phyloP scores from a whole-genome alignment of 2,797 vertebrate genomes.

The Rhinophrynus dorsalis region DNA sequence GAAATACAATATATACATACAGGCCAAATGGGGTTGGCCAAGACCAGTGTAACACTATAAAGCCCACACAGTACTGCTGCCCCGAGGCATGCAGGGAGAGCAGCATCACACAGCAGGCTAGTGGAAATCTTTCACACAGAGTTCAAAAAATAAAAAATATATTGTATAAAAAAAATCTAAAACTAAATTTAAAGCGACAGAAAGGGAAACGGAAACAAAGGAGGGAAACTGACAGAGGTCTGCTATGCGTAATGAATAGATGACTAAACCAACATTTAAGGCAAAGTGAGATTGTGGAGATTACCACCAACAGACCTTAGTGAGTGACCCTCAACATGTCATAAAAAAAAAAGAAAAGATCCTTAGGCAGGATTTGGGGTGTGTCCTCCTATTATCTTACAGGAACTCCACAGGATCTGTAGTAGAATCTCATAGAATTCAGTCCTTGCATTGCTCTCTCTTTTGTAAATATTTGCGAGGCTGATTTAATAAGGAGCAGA shows the following conservation, averaged over 20 bases:
- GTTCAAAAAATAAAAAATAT: conserved; percentile 20
- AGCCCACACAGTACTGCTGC: not conserved
- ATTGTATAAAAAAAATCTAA: conserved; percentile 13
- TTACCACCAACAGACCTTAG: conserved; percentile 24
- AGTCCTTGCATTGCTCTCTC: conserved; percentile 42
- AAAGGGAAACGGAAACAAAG: conserved; percentile 5
- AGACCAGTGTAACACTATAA: conserved; percentile 39
- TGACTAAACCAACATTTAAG: conserved; percentile 15
- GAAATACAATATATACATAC: conserved; percentile 47
- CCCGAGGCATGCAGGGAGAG: conserved; percentile 38
- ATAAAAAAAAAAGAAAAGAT: conserved; percentile 15
- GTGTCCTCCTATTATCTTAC: not conserved
- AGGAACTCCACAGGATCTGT: conserved; percentile 12
- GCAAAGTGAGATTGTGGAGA: conserved; percentile 16
- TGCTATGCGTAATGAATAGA: conserved; percentile 11
- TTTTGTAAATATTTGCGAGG: too few species aligned
- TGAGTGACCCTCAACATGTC: conserved; percentile 1
- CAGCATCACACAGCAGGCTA: conserved; percentile 18
- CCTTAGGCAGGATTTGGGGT: conserved; percentile 1
- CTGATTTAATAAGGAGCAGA: too few species aligned
- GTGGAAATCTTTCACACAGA: conserved; percentile 24
- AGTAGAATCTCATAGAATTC: conserved; percentile 15
- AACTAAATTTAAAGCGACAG: not conserved
- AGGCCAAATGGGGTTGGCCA: conserved; percentile 33
- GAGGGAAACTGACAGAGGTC: conserved; percentile 10